Percentiles rank a stretch among this genome's conserved stretches.
These are phyloP conservation scores for Paradisaea rubra DNA, from an alignment of 2,113 vertebrate species.

Conservation along the genomic window DNA sequence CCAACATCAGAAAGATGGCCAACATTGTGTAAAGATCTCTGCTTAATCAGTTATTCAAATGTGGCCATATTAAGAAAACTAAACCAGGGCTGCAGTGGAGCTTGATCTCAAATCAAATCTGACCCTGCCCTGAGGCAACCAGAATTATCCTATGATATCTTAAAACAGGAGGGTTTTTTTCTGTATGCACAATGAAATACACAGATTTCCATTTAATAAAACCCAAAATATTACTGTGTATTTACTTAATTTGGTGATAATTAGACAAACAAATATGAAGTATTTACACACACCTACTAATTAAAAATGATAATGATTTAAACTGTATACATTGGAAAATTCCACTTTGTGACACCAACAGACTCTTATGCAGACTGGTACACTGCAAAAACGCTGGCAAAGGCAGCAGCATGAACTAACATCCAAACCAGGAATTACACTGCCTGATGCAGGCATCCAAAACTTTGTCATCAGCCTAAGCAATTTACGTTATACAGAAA, in stretches of 20 bases:
- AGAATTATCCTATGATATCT: neutral
- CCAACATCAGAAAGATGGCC: neutral
- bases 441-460: neutral
- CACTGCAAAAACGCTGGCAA: fast-evolving
- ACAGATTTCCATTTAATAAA: neutral
- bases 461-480: neutral
- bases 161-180: neutral
- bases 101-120: neutral
- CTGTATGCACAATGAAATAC: neutral
- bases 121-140: neutral
- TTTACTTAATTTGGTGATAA: neutral
- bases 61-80: neutral
- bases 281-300: neutral
- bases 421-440: neutral
- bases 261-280: neutral
- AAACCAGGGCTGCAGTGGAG: neutral
- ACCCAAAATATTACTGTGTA: neutral
- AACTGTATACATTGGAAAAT: neutral
- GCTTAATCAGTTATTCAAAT: neutral
- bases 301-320: neutral
- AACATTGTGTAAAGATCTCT: neutral
- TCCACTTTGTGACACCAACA: neutral
- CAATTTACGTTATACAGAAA: neutral
- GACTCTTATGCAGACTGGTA: neutral
- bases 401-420: neutral